These are phyloP conservation scores for Drosophila fuyamai DNA, from an alignment of 1,140 invertebrate genomes.

Conservation along the genomic window DNA sequence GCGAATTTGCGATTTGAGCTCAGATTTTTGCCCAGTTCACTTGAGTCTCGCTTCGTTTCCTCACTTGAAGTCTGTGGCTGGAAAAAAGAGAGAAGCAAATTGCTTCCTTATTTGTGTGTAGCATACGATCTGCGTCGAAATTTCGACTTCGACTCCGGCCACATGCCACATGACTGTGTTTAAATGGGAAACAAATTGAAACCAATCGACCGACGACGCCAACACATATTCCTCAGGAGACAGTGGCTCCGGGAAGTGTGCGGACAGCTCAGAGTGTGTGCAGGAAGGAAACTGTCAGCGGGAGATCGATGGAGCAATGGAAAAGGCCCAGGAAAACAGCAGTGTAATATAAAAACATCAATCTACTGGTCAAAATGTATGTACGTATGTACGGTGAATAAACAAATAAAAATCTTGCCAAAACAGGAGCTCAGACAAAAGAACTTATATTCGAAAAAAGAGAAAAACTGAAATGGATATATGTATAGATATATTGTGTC, in stretches of 20 bases:
- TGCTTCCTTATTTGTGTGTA: slow-evolving; percentile 70
- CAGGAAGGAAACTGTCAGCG: slow-evolving; percentile 16
- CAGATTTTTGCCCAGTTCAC: slow-evolving; percentile 27
- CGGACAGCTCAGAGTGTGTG: not conserved
- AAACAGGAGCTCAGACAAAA: too few species aligned
- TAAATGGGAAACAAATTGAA: slow-evolving; percentile 36
- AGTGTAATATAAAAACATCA: too few species aligned
- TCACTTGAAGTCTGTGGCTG: slow-evolving; percentile 40
- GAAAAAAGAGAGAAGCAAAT: slow-evolving; percentile 53
- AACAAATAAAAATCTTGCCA: too few species aligned
- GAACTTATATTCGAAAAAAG: not conserved
- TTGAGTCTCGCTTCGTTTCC: slow-evolving; percentile 43
- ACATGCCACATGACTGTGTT: slow-evolving; percentile 27
- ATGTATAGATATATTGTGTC: too few species aligned
- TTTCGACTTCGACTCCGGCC: not conserved
- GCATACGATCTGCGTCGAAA: slow-evolving; percentile 20
- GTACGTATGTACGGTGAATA: too few species aligned
- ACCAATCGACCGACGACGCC: slow-evolving; percentile 13
- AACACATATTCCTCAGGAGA: slow-evolving; percentile 14
- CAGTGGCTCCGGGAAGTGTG: slow-evolving; percentile 22
- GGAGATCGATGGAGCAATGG: not conserved
- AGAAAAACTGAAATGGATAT: not conserved
- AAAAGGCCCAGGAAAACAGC: not conserved
- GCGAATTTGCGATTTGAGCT: slow-evolving; percentile 19
- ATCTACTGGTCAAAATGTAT: too few species aligned